These are phyloP conservation scores for Synodontis membranacea DNA, from an alignment of 2,113 vertebrate genomes.

Conservation along the genomic window DNA sequence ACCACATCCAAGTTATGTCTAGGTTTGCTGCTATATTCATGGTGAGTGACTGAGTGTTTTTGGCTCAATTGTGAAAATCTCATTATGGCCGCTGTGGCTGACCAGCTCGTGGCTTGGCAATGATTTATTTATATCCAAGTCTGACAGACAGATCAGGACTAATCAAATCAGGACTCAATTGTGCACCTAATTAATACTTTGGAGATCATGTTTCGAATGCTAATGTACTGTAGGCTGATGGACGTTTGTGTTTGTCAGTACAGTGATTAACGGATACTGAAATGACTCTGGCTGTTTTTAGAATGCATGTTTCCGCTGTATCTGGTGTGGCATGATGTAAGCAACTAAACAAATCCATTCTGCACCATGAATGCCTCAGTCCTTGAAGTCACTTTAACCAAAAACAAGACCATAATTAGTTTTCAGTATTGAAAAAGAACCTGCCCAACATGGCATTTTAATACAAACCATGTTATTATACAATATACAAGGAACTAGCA, in stretches of 20 bases:
- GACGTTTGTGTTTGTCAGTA: not conserved
- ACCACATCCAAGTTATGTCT: constrained; percentile 41
- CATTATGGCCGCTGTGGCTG: constrained; percentile 27
- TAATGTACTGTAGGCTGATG: constrained; percentile 14
- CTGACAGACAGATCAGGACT: not conserved
- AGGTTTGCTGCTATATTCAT: constrained; percentile 21
- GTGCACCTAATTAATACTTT: constrained; percentile 23
- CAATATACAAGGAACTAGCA: not conserved
- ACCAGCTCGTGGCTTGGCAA: not conserved
- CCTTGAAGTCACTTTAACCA: not conserved
- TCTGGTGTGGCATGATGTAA: not conserved
- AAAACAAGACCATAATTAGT: not conserved
- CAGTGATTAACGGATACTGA: not conserved
- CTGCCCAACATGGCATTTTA: not conserved
- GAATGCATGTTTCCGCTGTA: not conserved
- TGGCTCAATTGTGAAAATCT: constrained; percentile 27
- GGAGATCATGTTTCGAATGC: not conserved
- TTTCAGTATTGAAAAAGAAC: not conserved
- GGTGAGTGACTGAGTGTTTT: constrained; percentile 1
- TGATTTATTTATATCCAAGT: constrained; percentile 13
- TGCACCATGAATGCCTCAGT: not conserved
- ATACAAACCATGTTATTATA: not conserved
- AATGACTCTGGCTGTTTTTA: not conserved
- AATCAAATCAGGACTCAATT: constrained; percentile 4
- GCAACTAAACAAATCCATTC: not conserved